Base-by-base conservation (phyloP, 2,888 invertebrate species). In the Erannis defoliaria region DNA sequence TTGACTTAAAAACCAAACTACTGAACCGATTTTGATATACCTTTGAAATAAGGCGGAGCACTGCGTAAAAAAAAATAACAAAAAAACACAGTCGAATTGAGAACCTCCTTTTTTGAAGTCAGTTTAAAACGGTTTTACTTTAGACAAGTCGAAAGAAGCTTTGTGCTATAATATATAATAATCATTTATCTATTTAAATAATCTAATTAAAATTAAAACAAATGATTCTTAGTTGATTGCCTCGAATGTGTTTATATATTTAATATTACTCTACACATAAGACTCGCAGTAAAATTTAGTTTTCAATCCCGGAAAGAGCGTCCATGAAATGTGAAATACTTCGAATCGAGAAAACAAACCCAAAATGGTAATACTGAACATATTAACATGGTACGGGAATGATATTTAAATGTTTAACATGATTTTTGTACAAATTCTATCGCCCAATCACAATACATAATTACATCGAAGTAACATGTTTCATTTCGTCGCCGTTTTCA, bases 281-380 rank as follows among this genome's bases (percentile, higher is more conserved):
- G 4, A 29, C 37, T 37, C 6, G 9, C 45, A 45, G 19, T 56
- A 43, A 33, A 55, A 49, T 40, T 42, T 49, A 31, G 18, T 45
- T 61, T 45, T 55, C 35, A 55, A 51, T 55, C 40, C 62, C 55
- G 19, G 35, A 42, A 55, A 40, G 8, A 31, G 10, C 37, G 40
- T 38, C 12, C 19, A 46, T 29, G 43, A 59, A 59, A 50, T 50
- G 37, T 26, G 38, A 58, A 45, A 51, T 31, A 38, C 45, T 35
- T 37, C 23, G 33, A 37, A 58, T 38, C 18, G 46, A 62, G 59
- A 61, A 38, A 66, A 67, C 26, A 26, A 26, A 26, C 4, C 61
- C 60, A 38, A 55, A 62, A 61, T 59, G 53, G 57, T 66, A 68
- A 68, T 70, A 70, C 70, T 70, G 67, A 42, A 61, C 23, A 49